A percentile compares a stretch with the other conserved stretches of the same genome.
phyloP scores from a whole-genome alignment of 2,888 invertebrate species.

The Spilosoma lubricipeda region DNA sequence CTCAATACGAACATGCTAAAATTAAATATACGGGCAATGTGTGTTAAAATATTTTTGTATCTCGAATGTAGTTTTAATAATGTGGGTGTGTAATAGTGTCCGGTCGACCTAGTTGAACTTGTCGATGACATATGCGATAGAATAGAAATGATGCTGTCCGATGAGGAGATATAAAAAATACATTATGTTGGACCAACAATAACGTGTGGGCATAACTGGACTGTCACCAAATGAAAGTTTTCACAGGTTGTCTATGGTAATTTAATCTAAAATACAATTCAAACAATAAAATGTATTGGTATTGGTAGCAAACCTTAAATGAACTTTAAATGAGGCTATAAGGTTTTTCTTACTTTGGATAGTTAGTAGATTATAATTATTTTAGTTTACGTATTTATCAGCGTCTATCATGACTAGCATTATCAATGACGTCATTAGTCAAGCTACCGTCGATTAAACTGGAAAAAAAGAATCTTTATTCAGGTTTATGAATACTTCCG shows the following conservation, averaged over 20 bases:
- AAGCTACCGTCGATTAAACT: too few species aligned
- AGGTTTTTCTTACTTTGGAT: neutral
- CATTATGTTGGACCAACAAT: constrained; percentile 44
- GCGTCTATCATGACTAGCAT: neutral
- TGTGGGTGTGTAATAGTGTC: constrained; percentile 55
- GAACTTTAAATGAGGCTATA: neutral
- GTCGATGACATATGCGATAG: constrained; percentile 76
- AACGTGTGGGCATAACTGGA: constrained; percentile 36
- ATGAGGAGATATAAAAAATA: constrained; percentile 45
- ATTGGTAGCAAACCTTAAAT: neutral
- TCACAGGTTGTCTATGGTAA: constrained; percentile 15
- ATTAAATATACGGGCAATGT: constrained; percentile 29
- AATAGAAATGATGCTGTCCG: constrained; percentile 65
- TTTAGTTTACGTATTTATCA: neutral
- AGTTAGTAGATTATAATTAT: neutral
- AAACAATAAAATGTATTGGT: neutral
- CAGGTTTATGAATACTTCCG: too few species aligned
- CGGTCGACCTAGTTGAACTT: constrained; percentile 78
- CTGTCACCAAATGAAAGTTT: constrained; percentile 40
- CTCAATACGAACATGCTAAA: constrained; percentile 16
- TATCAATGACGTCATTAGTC: neutral
- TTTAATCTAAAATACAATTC: neutral
- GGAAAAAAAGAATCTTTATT: too few species aligned
- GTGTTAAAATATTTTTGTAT: constrained; percentile 38
- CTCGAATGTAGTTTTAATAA: constrained; percentile 24